Percentiles rank a stretch among this genome's conserved stretches.
Conservation (phyloP, 2,797 vertebrate genomes). For the Diplodus puntazzo region DNA sequence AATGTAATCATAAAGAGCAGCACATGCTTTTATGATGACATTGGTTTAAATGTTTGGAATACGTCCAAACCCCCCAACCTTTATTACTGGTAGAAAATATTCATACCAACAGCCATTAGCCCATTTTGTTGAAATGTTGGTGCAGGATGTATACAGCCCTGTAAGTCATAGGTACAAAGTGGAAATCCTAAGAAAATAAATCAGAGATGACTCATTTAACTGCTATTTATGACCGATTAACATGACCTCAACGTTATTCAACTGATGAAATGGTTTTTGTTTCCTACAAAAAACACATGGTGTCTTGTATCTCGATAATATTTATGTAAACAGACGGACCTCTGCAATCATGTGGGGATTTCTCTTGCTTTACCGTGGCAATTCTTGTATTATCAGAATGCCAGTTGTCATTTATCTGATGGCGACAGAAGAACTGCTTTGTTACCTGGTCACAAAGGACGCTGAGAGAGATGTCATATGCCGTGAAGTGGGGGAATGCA, state of each 20-base stretch:
- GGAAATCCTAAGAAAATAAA: not conserved
- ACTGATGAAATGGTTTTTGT: not conserved
- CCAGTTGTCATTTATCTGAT: no score
- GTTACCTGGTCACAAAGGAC: no score
- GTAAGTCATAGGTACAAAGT: not conserved
- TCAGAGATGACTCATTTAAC: not conserved
- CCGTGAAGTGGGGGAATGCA: no score
- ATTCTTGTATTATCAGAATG: no score
- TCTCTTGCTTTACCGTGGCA: no score
- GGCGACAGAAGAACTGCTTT: no score
- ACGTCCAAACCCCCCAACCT: not conserved
- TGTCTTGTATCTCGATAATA: conserved; percentile 1
- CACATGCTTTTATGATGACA: conserved; percentile 1
- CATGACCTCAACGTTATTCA: conserved; percentile 3
- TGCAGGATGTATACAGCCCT: not conserved
- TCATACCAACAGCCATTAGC: not conserved
- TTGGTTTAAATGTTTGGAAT: not conserved
- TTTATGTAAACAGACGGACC: no score
- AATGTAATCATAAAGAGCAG: conserved; percentile 29
- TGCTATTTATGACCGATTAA: conserved; percentile 11
- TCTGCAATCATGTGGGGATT: no score
- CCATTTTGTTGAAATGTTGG: not conserved
- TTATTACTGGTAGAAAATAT: not conserved
- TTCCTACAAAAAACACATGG: conserved; percentile 14
- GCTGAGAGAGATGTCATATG: no score